phyloP scores from a whole-genome alignment of 2,113 vertebrate species.

The Cephalophus harveyi region DNA sequence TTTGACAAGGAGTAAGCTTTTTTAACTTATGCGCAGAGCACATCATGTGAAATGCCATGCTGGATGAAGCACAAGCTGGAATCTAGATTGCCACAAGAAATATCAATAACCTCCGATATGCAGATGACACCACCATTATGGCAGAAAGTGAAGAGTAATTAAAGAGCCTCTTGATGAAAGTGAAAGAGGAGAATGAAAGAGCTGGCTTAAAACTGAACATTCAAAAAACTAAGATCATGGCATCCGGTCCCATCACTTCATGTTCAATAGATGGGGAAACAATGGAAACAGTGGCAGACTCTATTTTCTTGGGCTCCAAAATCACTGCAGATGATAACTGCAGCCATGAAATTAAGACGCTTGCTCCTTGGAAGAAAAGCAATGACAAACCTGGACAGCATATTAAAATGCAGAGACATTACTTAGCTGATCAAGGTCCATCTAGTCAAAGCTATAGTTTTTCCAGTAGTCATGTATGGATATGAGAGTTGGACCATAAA shows the following conservation, averaged over 20 bases:
- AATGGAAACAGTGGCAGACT: neutral
- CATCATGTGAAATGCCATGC: neutral
- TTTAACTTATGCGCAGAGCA: neutral
- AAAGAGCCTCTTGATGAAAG: neutral
- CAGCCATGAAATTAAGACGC: neutral
- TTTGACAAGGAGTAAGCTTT: neutral
- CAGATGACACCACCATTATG: neutral
- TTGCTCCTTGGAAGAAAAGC: neutral
- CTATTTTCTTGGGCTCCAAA: neutral
- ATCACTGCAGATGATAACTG: neutral
- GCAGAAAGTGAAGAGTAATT: neutral
- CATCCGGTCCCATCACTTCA: neutral
- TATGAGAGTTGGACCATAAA: neutral
- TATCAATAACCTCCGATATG: neutral
- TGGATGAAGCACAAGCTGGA: neutral
- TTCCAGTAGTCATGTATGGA: neutral
- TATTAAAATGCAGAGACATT: neutral
- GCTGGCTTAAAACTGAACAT: neutral
- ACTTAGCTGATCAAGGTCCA: neutral
- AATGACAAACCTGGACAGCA: neutral
- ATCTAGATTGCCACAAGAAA: neutral
- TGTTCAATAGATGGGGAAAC: neutral
- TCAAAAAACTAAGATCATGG: neutral
- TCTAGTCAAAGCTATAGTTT: neutral
- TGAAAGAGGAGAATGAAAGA: neutral